Evolutionary conservation across 1,140 invertebrate species (phyloP).

Genomic region (Cydia splendana): DNA sequence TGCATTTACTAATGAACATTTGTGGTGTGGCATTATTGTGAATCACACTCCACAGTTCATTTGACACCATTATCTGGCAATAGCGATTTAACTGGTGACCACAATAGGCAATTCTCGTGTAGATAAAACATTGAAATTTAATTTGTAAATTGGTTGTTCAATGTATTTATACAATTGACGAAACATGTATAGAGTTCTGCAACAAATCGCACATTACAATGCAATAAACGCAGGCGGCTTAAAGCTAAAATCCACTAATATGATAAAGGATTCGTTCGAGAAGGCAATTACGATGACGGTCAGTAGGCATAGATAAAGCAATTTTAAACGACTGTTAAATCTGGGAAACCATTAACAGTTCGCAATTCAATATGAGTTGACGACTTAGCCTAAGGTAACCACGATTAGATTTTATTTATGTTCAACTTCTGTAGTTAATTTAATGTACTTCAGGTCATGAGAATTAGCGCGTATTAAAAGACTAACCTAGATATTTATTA

Average conservation of each 20-base stretch:
- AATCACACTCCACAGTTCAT: conserved; percentile 37
- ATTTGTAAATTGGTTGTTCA: conserved; percentile 5
- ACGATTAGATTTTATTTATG: conserved; percentile 2
- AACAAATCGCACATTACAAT: conserved; percentile 50
- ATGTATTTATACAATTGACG: conserved; percentile 14
- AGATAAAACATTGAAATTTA: background rate
- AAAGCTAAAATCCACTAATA: conserved; percentile 56
- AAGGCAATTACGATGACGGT: conserved; percentile 54
- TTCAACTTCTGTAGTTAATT: background rate
- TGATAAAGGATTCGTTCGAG: conserved; percentile 70
- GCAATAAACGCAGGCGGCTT: conserved; percentile 47
- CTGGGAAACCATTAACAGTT: conserved; percentile 52
- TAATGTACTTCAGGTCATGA: background rate
- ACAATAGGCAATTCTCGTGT: conserved; percentile 8
- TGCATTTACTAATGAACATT: conserved; percentile 24
- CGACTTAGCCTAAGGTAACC: background rate
- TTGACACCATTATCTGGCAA: conserved; percentile 44
- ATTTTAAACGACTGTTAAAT: conserved; percentile 48
- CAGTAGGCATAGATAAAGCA: conserved; percentile 49
- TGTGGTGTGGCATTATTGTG: conserved; percentile 2
- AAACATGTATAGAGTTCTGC: conserved; percentile 37
- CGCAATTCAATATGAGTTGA: conserved; percentile 42
- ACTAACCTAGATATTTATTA: no score
- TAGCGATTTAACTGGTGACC: conserved; percentile 42
- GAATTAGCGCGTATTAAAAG: background rate